Evolutionary conservation across 2,888 invertebrate genomes (phyloP), one percentile per base, ranked within the genome.

Genomic region (Erebia epiphron): DNA sequence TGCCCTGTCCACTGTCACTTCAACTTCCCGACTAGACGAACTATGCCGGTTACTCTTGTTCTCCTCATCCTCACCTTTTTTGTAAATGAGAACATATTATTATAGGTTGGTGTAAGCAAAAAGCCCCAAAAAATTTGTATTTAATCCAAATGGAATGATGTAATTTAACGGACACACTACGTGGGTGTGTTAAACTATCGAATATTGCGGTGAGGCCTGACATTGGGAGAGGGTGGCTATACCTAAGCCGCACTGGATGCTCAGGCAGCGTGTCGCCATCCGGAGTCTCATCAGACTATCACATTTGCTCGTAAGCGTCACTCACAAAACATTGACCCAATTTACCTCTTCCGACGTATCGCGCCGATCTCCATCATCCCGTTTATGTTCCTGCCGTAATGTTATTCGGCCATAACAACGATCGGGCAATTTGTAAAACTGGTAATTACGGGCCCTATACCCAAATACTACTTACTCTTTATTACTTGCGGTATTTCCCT

Each of bases 281-380:
- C 64, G 52, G 49, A 26, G n/a, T 52, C 52, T 52, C 50, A 63
- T 63, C 50, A 52, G 26, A 52, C 63, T 11, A 26, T 49, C 21
- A 52, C 63, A 63, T 63, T 63, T 63, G n/a, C 35, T 50, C 62
- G 54, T 54, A 66, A 66, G 41, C 63, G 63, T 58, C 70, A 62
- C 54, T 68, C 18, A 43, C 52, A 74, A 60, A 46, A 70, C 56
- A 74, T 68, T 66, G 70, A 68, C 58, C 68, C 67, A 70, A 72
- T 74, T 72, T 68, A 65, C 41, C 65, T 58, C 18, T 58, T 66
- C 52, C 43, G 13, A 26, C 43, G n/a, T 65, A 68, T 64, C 58
- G 60, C 52, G 7, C 35, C 52, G 52, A 52, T 64, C 64, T 52
- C 35, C 64, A 64, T 64, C 64, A 64, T 64, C 64, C 52, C 64